Base-by-base conservation (phyloP, 1,140 invertebrate genomes). In the Diuraphis noxia region DNA sequence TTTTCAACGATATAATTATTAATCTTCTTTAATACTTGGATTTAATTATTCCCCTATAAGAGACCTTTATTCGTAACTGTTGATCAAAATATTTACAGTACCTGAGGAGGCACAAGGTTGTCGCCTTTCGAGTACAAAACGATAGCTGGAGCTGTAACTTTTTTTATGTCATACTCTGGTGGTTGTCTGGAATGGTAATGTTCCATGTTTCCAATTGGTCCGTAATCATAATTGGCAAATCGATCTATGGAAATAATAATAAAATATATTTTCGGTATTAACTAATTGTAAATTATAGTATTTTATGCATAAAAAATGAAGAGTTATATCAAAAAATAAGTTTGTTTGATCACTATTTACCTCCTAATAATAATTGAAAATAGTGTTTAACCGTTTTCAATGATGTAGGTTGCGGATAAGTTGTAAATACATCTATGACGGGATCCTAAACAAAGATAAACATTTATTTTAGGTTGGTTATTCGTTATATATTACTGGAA, bases 131-230 rank as follows among this genome's bases (percentile, higher is more conserved):
- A 95, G 93, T 96, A 97, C 93, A 96, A 96, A 25, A 97, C 93
- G 77, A 95, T 95, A 1, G 96, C 94, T 3, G 96, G 96, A 23
- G 96, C 94, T 52, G 94, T 94, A 3, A 97, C 95, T 79, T 95
- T 95, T 30, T 93, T 94, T 1, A 96, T 92, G 91, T 95, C 94
- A 93, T 96, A 96, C 34, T 94, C 92, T 34, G 96, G 95, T 49
- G 96, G 95, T 46, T 92, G 93, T 1, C 93, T 89, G 92, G 94
- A 93, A 56, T 95, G 94, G 93, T 96, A 96, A 46, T 94, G 93
- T 43, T 93, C 92, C 40, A 94, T 92, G 93, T 96, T 96, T 46
- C 86, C 92, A 88, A 92, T 84, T 52, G 36, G 1, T 8, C 93
- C 93, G 91, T 93, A 93, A 79, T 93, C 93, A 89, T 92, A 93